phyloP scores from a whole-genome alignment of 2,797 vertebrate genomes.

The Brotula barbata region DNA sequence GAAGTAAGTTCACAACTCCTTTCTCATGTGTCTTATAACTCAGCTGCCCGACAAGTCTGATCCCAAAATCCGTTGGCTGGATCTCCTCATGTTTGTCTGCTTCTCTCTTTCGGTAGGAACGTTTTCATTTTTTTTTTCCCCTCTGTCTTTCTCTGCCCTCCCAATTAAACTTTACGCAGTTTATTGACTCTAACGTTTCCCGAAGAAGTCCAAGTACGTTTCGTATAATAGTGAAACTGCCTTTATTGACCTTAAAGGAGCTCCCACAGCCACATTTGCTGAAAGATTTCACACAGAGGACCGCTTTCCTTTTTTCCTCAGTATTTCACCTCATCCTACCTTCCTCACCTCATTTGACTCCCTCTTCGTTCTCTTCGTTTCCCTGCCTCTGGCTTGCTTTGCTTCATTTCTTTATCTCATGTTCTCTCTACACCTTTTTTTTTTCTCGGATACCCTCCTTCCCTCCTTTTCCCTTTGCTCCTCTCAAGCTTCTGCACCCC shows the following conservation, averaged over 20 bases:
- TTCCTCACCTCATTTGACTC: slow-evolving; percentile 15
- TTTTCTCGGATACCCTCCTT: slow-evolving; percentile 3
- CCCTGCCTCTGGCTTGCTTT: slow-evolving; percentile 1
- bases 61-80: neutral
- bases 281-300: slow-evolving; percentile 2
- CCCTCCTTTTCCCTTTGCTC: slow-evolving; percentile 19
- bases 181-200: slow-evolving; percentile 6
- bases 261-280: neutral
- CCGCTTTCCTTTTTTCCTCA: slow-evolving; percentile 1
- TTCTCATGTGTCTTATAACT: slow-evolving; percentile 4
- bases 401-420: slow-evolving; percentile 24
- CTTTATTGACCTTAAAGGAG: slow-evolving; percentile 19
- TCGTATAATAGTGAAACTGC: slow-evolving; percentile 2
- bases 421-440: slow-evolving; percentile 16
- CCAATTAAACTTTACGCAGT: slow-evolving; percentile 5
- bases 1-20: slow-evolving; percentile 16
- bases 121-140: neutral
- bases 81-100: neutral
- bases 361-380: slow-evolving; percentile 19
- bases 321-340: slow-evolving; percentile 29
- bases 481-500: slow-evolving; percentile 28
- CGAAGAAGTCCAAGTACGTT: slow-evolving; percentile 1
- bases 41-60: slow-evolving; percentile 10
- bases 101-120: too few relatives aligned
- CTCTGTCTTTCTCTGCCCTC: neutral